Evolutionary conservation across 2,797 vertebrate genomes (phyloP).

Genomic region (Naso thynnoides): DNA sequence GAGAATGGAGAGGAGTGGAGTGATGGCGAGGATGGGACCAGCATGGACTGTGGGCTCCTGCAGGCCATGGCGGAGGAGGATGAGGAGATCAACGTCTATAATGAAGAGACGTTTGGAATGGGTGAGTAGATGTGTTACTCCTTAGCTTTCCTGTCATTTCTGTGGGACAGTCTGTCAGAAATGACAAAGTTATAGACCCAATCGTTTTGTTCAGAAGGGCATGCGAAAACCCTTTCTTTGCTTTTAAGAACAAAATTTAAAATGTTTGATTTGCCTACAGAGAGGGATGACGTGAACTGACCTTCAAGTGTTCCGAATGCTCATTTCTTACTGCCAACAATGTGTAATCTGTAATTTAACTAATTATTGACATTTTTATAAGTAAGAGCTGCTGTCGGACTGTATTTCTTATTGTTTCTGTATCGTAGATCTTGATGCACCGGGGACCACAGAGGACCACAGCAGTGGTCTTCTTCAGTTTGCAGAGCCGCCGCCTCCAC

Average conservation of each 20-base stretch:
- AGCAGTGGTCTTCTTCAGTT: conserved; percentile 64
- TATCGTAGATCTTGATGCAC: conserved; percentile 62
- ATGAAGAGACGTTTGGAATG: conserved; percentile 90
- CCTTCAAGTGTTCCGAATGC: too few species aligned
- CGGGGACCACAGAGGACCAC: conserved; percentile 47
- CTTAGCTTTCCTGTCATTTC: too few species aligned
- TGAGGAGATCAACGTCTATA: conserved; percentile 88
- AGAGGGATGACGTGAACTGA: too few species aligned
- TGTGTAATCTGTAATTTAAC: too few species aligned
- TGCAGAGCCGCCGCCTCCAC: conserved; percentile 34
- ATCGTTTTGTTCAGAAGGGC: not conserved
- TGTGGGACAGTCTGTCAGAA: not conserved
- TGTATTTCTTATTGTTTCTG: not conserved
- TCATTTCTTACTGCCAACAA: too few species aligned
- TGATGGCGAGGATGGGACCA: conserved; percentile 68
- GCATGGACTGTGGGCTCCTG: conserved; percentile 80
- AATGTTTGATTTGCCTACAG: too few species aligned
- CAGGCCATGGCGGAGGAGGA: conserved; percentile 90
- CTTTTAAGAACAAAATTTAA: too few species aligned
- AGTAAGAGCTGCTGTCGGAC: not conserved
- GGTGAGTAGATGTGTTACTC: conserved; percentile 80
- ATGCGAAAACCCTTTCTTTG: too few species aligned
- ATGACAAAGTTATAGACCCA: not conserved
- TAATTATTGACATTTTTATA: too few species aligned
- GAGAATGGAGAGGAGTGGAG: conserved; percentile 83